Conservation (phyloP, 2,797 vertebrate species). For the Myotis daubentonii region DNA sequence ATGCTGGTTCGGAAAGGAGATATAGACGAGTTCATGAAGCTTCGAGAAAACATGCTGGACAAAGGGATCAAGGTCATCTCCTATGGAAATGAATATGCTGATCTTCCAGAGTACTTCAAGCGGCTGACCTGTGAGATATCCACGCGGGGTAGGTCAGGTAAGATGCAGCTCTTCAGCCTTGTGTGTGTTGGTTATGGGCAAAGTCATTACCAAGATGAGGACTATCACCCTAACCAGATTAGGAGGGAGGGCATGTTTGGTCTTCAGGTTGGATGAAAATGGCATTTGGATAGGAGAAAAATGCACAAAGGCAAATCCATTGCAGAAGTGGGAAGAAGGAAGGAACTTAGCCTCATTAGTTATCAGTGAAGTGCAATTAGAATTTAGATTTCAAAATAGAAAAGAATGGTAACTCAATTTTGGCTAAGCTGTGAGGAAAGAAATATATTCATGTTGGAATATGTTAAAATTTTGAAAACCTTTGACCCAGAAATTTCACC, state of each 20-base stretch:
- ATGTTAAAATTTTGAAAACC: constrained; percentile 21
- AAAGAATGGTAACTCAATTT: background rate
- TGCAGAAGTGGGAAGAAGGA: background rate
- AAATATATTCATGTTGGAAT: constrained; percentile 11
- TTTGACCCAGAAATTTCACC: constrained; percentile 35
- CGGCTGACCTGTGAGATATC: constrained; percentile 94
- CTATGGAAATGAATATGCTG: constrained; percentile 93
- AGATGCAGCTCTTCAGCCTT: background rate
- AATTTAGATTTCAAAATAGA: constrained; percentile 32
- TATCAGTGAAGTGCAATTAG: background rate
- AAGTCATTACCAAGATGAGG: background rate
- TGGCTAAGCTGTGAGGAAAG: constrained; percentile 5
- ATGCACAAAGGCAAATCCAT: background rate
- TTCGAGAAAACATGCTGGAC: constrained; percentile 97
- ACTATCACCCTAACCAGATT: background rate
- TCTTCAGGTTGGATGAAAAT: background rate
- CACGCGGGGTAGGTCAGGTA: constrained; percentile 87
- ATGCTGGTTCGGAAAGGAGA: constrained; percentile 97
- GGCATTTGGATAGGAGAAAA: background rate
- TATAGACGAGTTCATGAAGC: constrained; percentile 96
- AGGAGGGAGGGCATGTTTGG: background rate
- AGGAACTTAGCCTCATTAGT: background rate
- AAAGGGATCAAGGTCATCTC: constrained; percentile 98
- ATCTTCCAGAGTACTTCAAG: constrained; percentile 95
- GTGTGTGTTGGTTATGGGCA: background rate